Percentiles rank a stretch among this genome's conserved stretches.
phyloP scores from a whole-genome alignment of 1,140 invertebrate species.

The Cephus cinctus region DNA sequence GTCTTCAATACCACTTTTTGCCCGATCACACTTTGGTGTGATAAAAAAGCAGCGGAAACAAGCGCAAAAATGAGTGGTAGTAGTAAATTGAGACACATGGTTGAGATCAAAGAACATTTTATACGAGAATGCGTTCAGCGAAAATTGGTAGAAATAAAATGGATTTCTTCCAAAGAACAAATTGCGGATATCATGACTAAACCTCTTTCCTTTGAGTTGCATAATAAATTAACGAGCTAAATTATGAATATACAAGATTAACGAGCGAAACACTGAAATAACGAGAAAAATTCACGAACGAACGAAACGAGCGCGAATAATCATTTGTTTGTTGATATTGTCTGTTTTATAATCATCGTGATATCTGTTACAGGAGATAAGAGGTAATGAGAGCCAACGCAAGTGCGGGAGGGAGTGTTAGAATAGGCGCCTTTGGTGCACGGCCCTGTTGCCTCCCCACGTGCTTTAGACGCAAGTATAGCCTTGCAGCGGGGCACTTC shows the following conservation, averaged over 20 bases:
- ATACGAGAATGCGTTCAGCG: too few relatives aligned
- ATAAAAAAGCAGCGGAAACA: too few relatives aligned
- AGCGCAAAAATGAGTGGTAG: too few relatives aligned
- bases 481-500: background rate
- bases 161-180: slow-evolving; percentile 7
- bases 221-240: slow-evolving; percentile 2
- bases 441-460: background rate
- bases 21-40: too few relatives aligned
- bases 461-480: background rate
- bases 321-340: too few relatives aligned
- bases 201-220: slow-evolving; percentile 10
- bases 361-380: slow-evolving; percentile 12
- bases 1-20: too few relatives aligned
- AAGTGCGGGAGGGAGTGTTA: slow-evolving; percentile 15
- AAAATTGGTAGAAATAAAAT: slow-evolving; percentile 1
- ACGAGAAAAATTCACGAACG: slow-evolving; percentile 10
- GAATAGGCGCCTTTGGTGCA: slow-evolving; percentile 11
- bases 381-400: slow-evolving; percentile 14
- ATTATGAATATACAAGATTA: slow-evolving; percentile 12
- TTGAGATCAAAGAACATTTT: too few relatives aligned
- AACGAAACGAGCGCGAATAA: slow-evolving; percentile 7
- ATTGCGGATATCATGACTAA: slow-evolving; percentile 3
- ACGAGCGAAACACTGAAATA: too few relatives aligned
- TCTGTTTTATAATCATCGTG: slow-evolving; percentile 6
- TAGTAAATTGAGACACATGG: too few relatives aligned